These are phyloP conservation scores for Maccullochella peelii DNA, from an alignment of 2,113 vertebrate species.

Conservation along the genomic window DNA sequence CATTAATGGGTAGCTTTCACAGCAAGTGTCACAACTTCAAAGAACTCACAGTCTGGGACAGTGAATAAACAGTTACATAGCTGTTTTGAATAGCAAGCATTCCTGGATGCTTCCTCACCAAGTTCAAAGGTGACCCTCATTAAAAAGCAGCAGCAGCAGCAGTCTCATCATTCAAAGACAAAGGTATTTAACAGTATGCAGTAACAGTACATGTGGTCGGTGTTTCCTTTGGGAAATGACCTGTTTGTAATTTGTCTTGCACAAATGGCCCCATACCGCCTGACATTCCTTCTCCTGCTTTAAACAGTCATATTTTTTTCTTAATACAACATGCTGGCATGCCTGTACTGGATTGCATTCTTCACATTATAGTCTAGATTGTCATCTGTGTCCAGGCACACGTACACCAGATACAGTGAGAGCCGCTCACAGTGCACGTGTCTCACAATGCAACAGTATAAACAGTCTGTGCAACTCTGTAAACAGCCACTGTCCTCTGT, in stretches of 20 bases:
- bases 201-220: not conserved
- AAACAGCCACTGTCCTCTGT: slow-evolving; percentile 64
- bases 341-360: slow-evolving; percentile 68
- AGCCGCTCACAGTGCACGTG: not conserved
- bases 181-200: slow-evolving; percentile 13
- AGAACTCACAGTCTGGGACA: not conserved
- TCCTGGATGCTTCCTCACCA: slow-evolving; percentile 54
- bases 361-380: slow-evolving; percentile 56
- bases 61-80: slow-evolving; percentile 46
- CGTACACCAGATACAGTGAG: slow-evolving; percentile 67
- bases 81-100: slow-evolving; percentile 68
- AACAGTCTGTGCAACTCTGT: slow-evolving; percentile 58
- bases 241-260: slow-evolving; percentile 35
- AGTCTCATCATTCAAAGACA: slow-evolving; percentile 43
- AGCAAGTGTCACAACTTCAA: slow-evolving; percentile 26
- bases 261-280: slow-evolving; percentile 21
- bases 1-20: slow-evolving; percentile 37
- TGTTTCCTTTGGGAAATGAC: slow-evolving; percentile 34
- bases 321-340: slow-evolving; percentile 11
- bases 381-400: slow-evolving; percentile 71
- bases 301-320: slow-evolving; percentile 23
- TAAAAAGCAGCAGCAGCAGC: slow-evolving; percentile 27
- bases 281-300: slow-evolving; percentile 57
- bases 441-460: slow-evolving; percentile 41
- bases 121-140: slow-evolving; percentile 56